Evolutionary conservation across 2,113 vertebrate species (phyloP).

Genomic region (Coracopsis vasa): DNA sequence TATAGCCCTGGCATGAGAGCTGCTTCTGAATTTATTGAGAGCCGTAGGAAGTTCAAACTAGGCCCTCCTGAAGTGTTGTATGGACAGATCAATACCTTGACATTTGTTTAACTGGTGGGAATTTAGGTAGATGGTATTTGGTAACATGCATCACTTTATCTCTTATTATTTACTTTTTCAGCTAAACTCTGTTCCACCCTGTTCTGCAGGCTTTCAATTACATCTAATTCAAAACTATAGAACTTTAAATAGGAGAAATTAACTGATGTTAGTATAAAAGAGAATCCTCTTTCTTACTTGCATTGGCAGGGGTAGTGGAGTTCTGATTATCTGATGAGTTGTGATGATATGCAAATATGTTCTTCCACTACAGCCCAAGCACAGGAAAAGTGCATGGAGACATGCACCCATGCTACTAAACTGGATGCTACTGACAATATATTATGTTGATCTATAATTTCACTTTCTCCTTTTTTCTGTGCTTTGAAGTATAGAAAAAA

Average conservation of each 20-base stretch:
- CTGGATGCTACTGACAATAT: not conserved
- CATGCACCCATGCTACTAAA: not conserved
- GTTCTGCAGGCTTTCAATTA: conserved; percentile 50
- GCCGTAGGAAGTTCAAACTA: not conserved
- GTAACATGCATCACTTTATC: conserved; percentile 31
- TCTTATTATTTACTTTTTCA: conserved; percentile 45
- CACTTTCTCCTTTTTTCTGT: not conserved
- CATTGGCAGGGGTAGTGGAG: not conserved
- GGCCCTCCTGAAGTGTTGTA: not conserved
- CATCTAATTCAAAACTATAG: not conserved
- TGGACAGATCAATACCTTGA: conserved; percentile 49
- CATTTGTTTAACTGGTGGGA: conserved; percentile 49
- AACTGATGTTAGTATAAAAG: not conserved
- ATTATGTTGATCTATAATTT: not conserved
- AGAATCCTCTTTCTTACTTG: not conserved
- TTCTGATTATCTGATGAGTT: not conserved
- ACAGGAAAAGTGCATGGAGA: not conserved
- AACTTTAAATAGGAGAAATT: conserved; percentile 27
- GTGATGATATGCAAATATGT: not conserved
- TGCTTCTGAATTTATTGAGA: not conserved
- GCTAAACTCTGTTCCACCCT: conserved; percentile 8
- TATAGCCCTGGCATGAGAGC: not conserved
- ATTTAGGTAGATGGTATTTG: not conserved
- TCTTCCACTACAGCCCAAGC: not conserved
- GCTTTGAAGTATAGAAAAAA: not conserved